A percentile compares a stretch with the other conserved stretches of the same genome.
Conservation (phyloP, 2,797 vertebrate species). For the Melopsittacus undulatus region DNA sequence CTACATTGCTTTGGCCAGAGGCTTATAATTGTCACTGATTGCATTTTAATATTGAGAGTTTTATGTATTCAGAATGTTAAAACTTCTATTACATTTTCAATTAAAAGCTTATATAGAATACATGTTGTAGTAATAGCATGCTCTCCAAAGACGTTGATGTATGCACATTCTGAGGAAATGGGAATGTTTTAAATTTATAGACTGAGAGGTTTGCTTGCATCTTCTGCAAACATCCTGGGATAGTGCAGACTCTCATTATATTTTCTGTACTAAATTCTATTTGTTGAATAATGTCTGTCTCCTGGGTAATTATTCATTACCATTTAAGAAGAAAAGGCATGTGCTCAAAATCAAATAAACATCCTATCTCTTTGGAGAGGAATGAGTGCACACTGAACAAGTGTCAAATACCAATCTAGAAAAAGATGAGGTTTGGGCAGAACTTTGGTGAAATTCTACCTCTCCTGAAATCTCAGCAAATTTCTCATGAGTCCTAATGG, state of each 20-base stretch:
- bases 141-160: neutral
- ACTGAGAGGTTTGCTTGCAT: neutral
- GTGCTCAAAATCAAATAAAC: neutral
- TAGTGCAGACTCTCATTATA: neutral
- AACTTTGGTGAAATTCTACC: neutral
- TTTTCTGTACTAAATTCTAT: constrained; percentile 2
- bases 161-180: neutral
- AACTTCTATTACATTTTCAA: constrained; percentile 43
- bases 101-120: constrained; percentile 32
- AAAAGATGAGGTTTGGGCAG: neutral
- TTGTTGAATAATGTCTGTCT: constrained; percentile 33
- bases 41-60: constrained; percentile 19
- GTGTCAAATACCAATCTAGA: neutral
- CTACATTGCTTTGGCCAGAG: neutral
- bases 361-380: neutral
- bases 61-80: constrained; percentile 39
- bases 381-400: neutral
- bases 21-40: constrained; percentile 2
- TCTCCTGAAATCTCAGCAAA: neutral
- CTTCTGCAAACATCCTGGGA: constrained; percentile 12
- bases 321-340: constrained; percentile 20
- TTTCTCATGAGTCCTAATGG: neutral
- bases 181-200: constrained; percentile 30
- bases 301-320: neutral
- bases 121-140: neutral